Evolutionary conservation across 2,888 invertebrate genomes (phyloP), one percentile per base, ranked within the genome.

Genomic region (Malacosoma neustria): DNA sequence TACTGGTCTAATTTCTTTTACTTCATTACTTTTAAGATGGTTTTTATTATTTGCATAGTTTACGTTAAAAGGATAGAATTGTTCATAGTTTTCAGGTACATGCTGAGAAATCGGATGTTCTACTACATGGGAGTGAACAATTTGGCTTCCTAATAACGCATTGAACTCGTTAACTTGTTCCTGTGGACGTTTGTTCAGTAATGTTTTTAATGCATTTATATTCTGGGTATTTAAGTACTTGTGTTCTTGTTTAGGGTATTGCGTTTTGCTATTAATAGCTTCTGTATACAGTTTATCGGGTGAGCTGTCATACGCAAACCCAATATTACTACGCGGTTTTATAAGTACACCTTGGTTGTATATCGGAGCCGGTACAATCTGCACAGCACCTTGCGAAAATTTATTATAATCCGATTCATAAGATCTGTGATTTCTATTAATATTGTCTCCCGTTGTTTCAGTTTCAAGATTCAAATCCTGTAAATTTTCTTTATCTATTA

Each of bases 151-250:
- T 9, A 88, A 49, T n/a, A 89, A 51, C 32, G 80, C 74, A 39
- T 87, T 82, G 9, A 89, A 61, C 38, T 86, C 82, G 36, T 80
- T 61, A 6, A 88, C 51, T 46, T 89, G 89, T 29, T 79, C 73
- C 29, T 70, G 71, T 0, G 88, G 86, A 7, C 69, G 64, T 54
- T 87, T 87, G 1, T 77, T 77, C 11, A 89, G 49, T 32, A 89
- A 48, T 7, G 81, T 72, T 46, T 75, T 85, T 1, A 89, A 54
- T 5, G 79, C 67, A 30, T 75, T 63, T 6, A 87, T 70, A 32
- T 84, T 77, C 41, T 76, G 68, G 2, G 67, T 56, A 1, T 81
- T 69, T 40, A 74, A 63, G 30, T 79, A 77, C 7, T 49, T 49
- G 33, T 79, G 63, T 66, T 66, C 66, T 54, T 73, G 64, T 50